Evolutionary conservation across 2,113 vertebrate genomes (phyloP), one percentile per base, ranked within the genome.

Genomic region (Calidris pygmaea): DNA sequence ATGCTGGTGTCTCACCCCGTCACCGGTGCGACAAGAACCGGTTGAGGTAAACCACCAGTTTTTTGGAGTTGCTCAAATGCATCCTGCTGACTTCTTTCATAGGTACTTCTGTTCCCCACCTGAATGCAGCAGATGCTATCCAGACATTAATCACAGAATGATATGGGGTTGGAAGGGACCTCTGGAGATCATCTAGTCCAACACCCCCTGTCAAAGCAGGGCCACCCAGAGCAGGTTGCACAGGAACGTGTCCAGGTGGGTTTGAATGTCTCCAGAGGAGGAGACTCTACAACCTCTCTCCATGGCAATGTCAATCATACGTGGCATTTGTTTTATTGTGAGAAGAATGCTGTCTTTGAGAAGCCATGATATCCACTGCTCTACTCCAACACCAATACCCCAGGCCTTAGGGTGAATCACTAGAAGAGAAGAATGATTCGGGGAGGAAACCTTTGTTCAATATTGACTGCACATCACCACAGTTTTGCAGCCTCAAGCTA

Each of bases 21-120:
- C 24, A 29, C 50, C 0, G 0, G 4, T 17, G 35, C 1, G 0
- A 29, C 9, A 37, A 82, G 18, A 52, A 27, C 41, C 30, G 10
- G 15, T 1, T 34, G 21, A 58, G 62, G n/a, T 43, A 60, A 85
- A n/a, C 3, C 26, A 23, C 22, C 17, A 27, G 4, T 2, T 15
- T n/a, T 45, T 88, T 23, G 53, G 63, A 62, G 37, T 47, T 59
- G 35, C 47, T 71, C 12, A 30, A 2, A 45, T 30, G 20, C 4
- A 6, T 67, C 41, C 48, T 78, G 30, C 27, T 67, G 63, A 52
- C 27, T 72, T 85, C 63, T 67, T 66, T 43, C 47, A 27, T 15
- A 26, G 9, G 7, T 34, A 30, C 27, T 41, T 60, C 56, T 30
- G 17, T 26, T 75, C 34, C 32, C 17, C 45, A 17, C 19, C 34